These are phyloP conservation scores for Anabacerthia variegaticeps DNA, from an alignment of 2,797 vertebrate genomes.

Conservation along the genomic window DNA sequence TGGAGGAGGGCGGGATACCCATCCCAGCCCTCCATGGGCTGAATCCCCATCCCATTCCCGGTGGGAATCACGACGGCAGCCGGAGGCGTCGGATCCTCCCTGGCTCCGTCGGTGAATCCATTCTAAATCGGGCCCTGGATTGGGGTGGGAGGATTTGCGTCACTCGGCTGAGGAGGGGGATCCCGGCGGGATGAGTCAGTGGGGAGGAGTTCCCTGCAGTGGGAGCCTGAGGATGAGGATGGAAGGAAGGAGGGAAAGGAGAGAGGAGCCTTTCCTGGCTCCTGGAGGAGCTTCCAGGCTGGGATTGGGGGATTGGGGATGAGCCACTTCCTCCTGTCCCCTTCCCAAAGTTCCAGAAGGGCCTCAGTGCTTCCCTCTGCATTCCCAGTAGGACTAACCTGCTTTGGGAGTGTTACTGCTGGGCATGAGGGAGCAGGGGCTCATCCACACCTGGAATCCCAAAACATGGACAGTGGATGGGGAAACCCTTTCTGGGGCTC, in stretches of 20 bases:
- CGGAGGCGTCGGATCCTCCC: background rate
- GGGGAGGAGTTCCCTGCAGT: background rate
- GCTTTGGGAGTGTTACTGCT: background rate
- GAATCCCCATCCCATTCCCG: background rate
- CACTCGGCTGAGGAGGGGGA: conserved; percentile 22
- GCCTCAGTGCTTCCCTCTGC: background rate
- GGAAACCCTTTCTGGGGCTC: background rate
- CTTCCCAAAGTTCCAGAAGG: background rate
- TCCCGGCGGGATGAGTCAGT: conserved; percentile 39
- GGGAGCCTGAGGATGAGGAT: background rate
- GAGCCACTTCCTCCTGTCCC: background rate
- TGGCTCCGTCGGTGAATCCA: background rate
- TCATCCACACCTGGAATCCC: background rate
- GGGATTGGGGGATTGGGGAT: background rate
- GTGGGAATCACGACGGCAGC: background rate
- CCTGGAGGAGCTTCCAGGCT: background rate
- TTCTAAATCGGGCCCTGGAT: background rate
- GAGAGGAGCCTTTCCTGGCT: background rate
- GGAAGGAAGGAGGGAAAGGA: background rate
- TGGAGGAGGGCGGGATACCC: background rate
- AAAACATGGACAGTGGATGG: accelerated
- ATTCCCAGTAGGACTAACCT: background rate
- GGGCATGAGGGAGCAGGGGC: background rate
- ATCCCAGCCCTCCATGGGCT: background rate
- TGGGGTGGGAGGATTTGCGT: conserved; percentile 58